These are phyloP conservation scores for Pinctada fucata DNA, from an alignment of 2,888 invertebrate species.

Conservation along the genomic window DNA sequence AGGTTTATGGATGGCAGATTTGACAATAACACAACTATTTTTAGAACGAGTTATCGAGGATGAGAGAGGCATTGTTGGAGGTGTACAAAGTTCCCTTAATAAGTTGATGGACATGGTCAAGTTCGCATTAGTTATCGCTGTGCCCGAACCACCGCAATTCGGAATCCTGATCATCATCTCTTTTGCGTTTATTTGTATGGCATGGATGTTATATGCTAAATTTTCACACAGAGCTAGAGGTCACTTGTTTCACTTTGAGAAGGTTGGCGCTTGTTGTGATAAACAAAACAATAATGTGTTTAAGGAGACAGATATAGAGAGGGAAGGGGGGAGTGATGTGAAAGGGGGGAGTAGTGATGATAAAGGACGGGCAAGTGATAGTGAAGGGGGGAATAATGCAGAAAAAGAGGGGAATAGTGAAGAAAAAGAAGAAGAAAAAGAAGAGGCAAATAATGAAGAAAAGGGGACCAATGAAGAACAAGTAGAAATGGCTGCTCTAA, in stretches of 20 bases:
- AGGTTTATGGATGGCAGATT: conserved; percentile 80
- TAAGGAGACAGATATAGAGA: too few species aligned
- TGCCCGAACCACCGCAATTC: conserved; percentile 78
- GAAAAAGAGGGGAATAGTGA: too few species aligned
- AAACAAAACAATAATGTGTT: conserved; percentile 22
- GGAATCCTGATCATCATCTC: conserved; percentile 78
- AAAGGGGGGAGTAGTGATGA: too few species aligned
- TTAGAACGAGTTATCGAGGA: conserved; percentile 78
- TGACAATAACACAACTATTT: conserved; percentile 79
- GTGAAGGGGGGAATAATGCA: too few species aligned
- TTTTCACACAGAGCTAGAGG: conserved; percentile 64
- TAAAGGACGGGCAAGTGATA: too few species aligned
- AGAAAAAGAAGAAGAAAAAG: too few species aligned
- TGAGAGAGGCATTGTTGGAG: conserved; percentile 79
- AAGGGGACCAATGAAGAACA: too few species aligned
- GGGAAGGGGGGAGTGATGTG: too few species aligned
- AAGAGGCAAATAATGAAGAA: too few species aligned
- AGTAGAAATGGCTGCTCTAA: too few species aligned
- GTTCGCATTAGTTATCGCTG: conserved; percentile 77
- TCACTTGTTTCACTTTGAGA: conserved; percentile 65
- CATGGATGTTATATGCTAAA: conserved; percentile 66
- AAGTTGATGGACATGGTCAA: conserved; percentile 79
- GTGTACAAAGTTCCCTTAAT: conserved; percentile 79
- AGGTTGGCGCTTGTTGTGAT: conserved; percentile 31
- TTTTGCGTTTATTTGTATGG: conserved; percentile 71